phyloP scores from a whole-genome alignment of 2,888 invertebrate species.

The Lordiphosa fenestrarum region DNA sequence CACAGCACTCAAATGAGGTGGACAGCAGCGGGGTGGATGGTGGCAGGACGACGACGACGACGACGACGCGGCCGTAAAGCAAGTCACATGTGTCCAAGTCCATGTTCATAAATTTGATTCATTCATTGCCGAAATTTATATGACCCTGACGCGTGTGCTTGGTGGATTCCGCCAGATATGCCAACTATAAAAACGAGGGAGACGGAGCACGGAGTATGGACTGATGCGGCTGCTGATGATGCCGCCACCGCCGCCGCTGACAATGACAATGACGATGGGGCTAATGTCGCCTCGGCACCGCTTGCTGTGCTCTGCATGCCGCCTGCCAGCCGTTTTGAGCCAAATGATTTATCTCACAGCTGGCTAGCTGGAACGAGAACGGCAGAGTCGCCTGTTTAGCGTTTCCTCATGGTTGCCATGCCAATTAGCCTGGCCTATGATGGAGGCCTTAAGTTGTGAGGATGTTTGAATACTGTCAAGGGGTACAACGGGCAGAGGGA shows the following conservation, averaged over 20 bases:
- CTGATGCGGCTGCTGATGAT: constrained; percentile 28
- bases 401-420: no score
- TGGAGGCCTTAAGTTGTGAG: no score
- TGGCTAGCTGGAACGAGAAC: constrained; percentile 4
- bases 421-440: no score
- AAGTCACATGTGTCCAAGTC: constrained; percentile 63
- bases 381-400: no score
- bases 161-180: no score
- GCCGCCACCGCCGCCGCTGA: constrained; percentile 32
- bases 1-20: constrained; percentile 36
- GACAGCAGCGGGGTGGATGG: neutral
- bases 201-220: constrained; percentile 1
- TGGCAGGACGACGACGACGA: neutral
- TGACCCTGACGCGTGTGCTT: constrained; percentile 32
- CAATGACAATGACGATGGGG: constrained; percentile 48
- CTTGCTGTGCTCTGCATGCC: constrained; percentile 43
- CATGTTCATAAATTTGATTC: constrained; percentile 72
- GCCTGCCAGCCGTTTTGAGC: constrained; percentile 34
- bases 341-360: constrained; percentile 55
- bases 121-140: constrained; percentile 73
- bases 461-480: no score
- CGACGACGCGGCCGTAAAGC: constrained; percentile 43
- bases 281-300: neutral
- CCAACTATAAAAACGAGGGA: constrained; percentile 13
- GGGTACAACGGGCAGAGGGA: no score